Evolutionary conservation across 2,888 invertebrate species (phyloP).

Genomic region (Tipula lateralis): DNA sequence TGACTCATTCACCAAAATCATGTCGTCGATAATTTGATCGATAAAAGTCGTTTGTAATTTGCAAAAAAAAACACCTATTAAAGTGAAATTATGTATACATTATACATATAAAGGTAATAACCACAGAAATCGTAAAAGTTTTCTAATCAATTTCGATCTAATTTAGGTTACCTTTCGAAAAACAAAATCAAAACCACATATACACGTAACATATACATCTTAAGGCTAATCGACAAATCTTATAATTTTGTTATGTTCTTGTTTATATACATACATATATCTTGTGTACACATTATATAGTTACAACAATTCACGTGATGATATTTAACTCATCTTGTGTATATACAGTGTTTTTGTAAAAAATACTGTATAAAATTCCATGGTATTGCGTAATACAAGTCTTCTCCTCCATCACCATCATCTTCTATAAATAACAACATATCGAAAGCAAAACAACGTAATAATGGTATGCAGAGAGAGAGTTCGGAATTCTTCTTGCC

Average conservation of each 20-base stretch:
- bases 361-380: not conserved
- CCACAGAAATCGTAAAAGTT: not conserved
- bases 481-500: not conserved
- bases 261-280: not conserved
- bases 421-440: not conserved
- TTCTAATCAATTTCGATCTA: not conserved
- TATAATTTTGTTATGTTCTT: not conserved
- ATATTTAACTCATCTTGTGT: not conserved
- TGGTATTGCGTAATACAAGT: not conserved
- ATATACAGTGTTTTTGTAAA: not conserved
- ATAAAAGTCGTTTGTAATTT: not conserved
- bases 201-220: not conserved
- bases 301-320: not conserved
- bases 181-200: not conserved
- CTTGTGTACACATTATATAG: not conserved
- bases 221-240: not conserved
- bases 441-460: not conserved
- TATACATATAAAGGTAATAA: not conserved
- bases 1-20: not conserved
- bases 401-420: not conserved
- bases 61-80: not conserved
- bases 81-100: constrained; percentile 12
- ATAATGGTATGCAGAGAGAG: not conserved
- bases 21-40: not conserved
- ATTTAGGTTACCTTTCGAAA: not conserved